Percentiles rank a stretch among this genome's conserved stretches.
Evolutionary conservation across 2,888 invertebrate species (phyloP).

Genomic region (Maniola hyperantus): DNA sequence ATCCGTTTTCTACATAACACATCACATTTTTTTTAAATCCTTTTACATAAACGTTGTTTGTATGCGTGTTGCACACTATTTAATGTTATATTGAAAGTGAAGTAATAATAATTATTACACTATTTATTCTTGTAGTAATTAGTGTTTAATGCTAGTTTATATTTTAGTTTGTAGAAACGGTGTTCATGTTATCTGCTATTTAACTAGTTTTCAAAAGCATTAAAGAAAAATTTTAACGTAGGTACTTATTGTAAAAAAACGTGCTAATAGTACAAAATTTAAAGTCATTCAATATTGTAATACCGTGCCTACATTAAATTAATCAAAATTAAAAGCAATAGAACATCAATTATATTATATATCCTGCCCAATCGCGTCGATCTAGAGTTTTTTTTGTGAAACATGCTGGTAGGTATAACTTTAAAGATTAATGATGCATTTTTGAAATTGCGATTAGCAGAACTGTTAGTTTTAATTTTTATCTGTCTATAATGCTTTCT

Average conservation of each 20-base stretch:
- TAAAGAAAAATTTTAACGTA: too few relatives aligned
- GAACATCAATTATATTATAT: too few relatives aligned
- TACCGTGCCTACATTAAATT: too few relatives aligned
- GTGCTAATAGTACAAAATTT: too few relatives aligned
- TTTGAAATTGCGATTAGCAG: constrained; percentile 17
- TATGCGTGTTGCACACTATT: constrained; percentile 7
- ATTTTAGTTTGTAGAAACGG: neutral
- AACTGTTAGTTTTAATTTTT: constrained; percentile 24
- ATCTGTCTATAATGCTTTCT: constrained; percentile 25
- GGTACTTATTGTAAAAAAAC: too few relatives aligned
- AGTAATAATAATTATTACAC: neutral
- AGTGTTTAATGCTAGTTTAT: neutral
- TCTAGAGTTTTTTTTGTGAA: too few relatives aligned
- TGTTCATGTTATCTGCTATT: too few relatives aligned
- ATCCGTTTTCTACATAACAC: constrained; percentile 23
- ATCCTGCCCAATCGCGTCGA: too few relatives aligned
- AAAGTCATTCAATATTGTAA: too few relatives aligned
- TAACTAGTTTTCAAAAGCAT: too few relatives aligned
- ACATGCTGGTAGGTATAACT: too few relatives aligned
- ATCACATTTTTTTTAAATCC: constrained; percentile 17
- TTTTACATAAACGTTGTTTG: constrained; percentile 24
- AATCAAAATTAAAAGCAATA: too few relatives aligned
- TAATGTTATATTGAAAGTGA: constrained; percentile 6
- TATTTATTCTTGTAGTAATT: neutral
- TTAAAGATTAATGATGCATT: neutral